A percentile compares a stretch with the other conserved stretches of the same genome.
Evolutionary conservation across 2,888 invertebrate species (phyloP).

Genomic region (Dicyrtomina minuta): DNA sequence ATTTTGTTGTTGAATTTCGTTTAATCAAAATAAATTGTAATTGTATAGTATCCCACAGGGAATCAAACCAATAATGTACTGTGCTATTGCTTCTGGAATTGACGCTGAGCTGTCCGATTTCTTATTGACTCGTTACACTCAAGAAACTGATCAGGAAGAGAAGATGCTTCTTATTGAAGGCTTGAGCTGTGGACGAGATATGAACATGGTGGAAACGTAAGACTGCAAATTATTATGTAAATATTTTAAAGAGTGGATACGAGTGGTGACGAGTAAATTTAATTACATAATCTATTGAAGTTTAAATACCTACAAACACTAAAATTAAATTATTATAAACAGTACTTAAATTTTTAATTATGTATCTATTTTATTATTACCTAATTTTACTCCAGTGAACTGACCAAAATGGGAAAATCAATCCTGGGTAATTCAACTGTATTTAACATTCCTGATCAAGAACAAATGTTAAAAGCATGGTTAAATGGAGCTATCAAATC

Average conservation of each 20-base stretch:
- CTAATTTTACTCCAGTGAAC: constrained; percentile 15
- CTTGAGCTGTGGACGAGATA: constrained; percentile 20
- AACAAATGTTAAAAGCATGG: constrained; percentile 8
- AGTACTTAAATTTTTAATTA: background rate
- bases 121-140: background rate
- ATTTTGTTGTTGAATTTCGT: background rate
- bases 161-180: constrained; percentile 24
- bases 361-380: background rate
- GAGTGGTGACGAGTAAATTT: background rate
- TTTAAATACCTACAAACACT: background rate
- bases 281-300: background rate
- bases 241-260: background rate
- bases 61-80: constrained; percentile 20
- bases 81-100: constrained; percentile 12
- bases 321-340: background rate
- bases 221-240: background rate
- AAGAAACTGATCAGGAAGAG: constrained; percentile 13
- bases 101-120: constrained; percentile 15
- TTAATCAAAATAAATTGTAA: background rate
- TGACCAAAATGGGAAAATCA: constrained; percentile 3
- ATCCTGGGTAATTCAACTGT: constrained; percentile 1
- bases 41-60: constrained; percentile 19
- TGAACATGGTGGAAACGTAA: constrained; percentile 26
- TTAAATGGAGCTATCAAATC: constrained; percentile 24
- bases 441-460: background rate